Percentiles rank a stretch among this genome's conserved stretches.
These are phyloP conservation scores for Rhorus exstirpatorius DNA, from an alignment of 2,888 invertebrate species.

Conservation along the genomic window DNA sequence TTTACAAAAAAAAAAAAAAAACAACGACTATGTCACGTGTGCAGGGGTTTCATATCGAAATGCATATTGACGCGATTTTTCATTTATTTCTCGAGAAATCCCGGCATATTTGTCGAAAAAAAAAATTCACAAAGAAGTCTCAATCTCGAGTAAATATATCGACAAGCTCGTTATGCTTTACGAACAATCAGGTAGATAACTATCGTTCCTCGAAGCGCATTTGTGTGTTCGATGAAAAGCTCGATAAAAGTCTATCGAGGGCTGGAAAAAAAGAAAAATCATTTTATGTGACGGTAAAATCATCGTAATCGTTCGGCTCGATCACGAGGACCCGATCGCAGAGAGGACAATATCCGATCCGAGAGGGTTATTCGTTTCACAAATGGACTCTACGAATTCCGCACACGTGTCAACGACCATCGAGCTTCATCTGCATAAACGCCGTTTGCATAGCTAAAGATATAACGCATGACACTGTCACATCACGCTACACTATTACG, in stretches of 20 bases:
- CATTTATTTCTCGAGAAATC: too few species aligned
- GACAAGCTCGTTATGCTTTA: too few species aligned
- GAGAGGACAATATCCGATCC: slow-evolving; percentile 28
- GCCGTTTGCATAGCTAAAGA: slow-evolving; percentile 48
- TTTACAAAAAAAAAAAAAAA: too few species aligned
- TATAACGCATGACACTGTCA: slow-evolving; percentile 18
- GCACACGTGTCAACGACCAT: slow-evolving; percentile 43
- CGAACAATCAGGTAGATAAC: too few species aligned
- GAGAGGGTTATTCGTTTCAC: slow-evolving; percentile 42
- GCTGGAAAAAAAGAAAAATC: slow-evolving; percentile 15
- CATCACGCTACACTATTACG: slow-evolving; percentile 15
- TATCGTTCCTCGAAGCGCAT: too few species aligned
- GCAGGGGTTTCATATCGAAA: too few species aligned
- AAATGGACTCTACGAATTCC: slow-evolving; percentile 55
- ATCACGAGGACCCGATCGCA: slow-evolving; percentile 53
- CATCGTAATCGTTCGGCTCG: slow-evolving; percentile 49
- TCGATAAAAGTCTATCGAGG: not conserved
- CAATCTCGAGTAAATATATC: too few species aligned
- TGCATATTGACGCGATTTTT: too few species aligned
- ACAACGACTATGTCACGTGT: not conserved
- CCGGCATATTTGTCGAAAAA: too few species aligned
- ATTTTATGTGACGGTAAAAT: slow-evolving; percentile 48
- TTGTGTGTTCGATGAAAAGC: too few species aligned
- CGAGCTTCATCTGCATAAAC: slow-evolving; percentile 62
- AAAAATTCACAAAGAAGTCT: too few species aligned